Conservation (phyloP, 2,113 vertebrate genomes). For the Psephotus haematonotus region DNA sequence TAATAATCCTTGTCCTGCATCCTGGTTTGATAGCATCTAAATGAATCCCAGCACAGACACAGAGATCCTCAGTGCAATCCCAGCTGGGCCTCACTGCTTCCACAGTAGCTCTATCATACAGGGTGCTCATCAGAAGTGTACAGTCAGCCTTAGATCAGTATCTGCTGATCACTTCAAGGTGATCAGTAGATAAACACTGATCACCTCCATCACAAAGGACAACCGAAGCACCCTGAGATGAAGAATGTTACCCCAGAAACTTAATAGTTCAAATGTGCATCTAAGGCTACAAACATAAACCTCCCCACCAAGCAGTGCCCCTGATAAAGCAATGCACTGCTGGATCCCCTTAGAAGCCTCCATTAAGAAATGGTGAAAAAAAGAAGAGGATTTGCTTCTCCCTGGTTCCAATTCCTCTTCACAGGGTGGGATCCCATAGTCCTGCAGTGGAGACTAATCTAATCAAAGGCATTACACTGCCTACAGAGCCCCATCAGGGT, state of each 20-base stretch:
- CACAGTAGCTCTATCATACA: fast-evolving
- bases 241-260: background rate
- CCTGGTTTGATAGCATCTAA: background rate
- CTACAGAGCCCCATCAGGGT: background rate
- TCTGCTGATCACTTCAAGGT: background rate
- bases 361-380: background rate
- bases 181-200: background rate
- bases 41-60: background rate
- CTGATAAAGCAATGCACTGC: background rate
- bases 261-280: background rate
- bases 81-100: background rate
- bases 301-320: background rate
- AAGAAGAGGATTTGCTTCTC: background rate
- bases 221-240: background rate
- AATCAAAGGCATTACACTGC: background rate
- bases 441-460: background rate
- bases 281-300: background rate
- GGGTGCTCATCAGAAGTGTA: background rate
- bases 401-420: background rate
- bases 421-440: background rate
- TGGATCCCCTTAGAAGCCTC: background rate
- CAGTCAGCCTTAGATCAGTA: background rate
- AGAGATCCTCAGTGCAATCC: background rate
- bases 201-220: background rate
- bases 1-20: background rate